Evolutionary conservation across 2,888 invertebrate genomes (phyloP), one percentile per base, ranked within the genome.

Genomic region (Timema podura): DNA sequence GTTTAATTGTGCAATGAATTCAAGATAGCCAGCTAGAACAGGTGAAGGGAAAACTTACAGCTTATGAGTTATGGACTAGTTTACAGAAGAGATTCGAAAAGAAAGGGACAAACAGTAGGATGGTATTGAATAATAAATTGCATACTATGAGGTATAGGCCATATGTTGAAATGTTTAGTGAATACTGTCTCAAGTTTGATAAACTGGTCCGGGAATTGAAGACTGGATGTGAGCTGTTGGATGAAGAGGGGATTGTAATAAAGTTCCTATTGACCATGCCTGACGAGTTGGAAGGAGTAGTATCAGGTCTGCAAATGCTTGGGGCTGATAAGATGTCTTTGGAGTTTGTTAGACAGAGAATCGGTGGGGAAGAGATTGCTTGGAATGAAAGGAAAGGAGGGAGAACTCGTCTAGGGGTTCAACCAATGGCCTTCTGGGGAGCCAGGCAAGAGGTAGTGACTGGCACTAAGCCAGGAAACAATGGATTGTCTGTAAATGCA

Each of bases 241-340:
- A 61, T 61, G 61, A 16, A 61, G 61, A 61, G 6, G 61, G 61
- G 45, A 61, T 61, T 61, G 61, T 61, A 7, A 61, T 61, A 30
- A 30, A 61, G 6, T 61, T 61, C 44, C 45, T 61, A 15, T 61
- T 61, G 13, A 61, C 44, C 30, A 61, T 61, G 30, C 61, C 61
- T 30, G 61, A 61, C 13, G 61, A 61, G 30, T 61, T 61, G n/a
- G 61, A 15, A 61, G 61, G 61, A 61, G 61, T 61, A 11, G 61
- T 61, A n/a, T 61, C 61, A 44, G 61, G 61, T 11, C 44, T 61
- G 6, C 61, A 61, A 13, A 61, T 30, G 6, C 30, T 61, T 61
- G 44, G 61, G 13, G 30, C 61, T 7, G 61, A 61, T 61, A 61
- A 44, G 11, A 11, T 61, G 44, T 61, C 61, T 7, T 13, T 61